A percentile compares a stretch with the other conserved stretches of the same genome.
Evolutionary conservation across 2,113 vertebrate genomes (phyloP).

Genomic region (Phodopus roborovskii): DNA sequence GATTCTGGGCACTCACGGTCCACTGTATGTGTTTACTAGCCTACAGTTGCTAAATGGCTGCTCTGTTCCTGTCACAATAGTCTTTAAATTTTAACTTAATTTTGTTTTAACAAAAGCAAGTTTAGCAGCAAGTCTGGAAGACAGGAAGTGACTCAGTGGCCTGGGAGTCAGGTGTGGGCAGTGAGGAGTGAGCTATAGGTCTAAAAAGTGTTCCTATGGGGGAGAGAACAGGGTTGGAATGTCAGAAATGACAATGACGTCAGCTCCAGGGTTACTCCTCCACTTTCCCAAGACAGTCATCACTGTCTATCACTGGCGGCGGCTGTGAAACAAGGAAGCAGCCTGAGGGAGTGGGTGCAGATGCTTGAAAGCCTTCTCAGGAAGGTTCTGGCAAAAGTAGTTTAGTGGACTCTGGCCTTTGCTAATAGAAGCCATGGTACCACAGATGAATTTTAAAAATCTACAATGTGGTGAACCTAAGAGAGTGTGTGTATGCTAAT

Average conservation of each 20-base stretch:
- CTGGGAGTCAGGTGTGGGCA: conserved; percentile 57
- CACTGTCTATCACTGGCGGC: background rate
- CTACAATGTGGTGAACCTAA: background rate
- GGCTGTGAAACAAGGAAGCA: background rate
- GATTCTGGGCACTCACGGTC: background rate
- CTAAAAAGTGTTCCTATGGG: background rate
- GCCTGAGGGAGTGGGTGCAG: background rate
- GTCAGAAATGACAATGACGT: conserved; percentile 64
- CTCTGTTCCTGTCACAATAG: background rate
- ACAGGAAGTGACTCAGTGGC: conserved; percentile 71
- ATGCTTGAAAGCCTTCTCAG: background rate
- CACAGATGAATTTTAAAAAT: background rate
- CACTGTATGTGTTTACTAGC: background rate
- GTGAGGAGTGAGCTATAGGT: conserved; percentile 47
- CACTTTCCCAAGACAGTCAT: conserved; percentile 16
- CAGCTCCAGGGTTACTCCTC: background rate
- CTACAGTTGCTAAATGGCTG: background rate
- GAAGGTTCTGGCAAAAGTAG: background rate
- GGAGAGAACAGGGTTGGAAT: conserved; percentile 47
- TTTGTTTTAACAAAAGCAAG: conserved; percentile 27
- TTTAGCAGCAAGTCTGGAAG: background rate
- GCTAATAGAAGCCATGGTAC: background rate
- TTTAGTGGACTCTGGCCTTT: background rate
- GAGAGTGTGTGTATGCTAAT: background rate
- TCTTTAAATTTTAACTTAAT: background rate